Evolutionary conservation across 1,140 invertebrate species (phyloP).

Genomic region (Augochlora pura): DNA sequence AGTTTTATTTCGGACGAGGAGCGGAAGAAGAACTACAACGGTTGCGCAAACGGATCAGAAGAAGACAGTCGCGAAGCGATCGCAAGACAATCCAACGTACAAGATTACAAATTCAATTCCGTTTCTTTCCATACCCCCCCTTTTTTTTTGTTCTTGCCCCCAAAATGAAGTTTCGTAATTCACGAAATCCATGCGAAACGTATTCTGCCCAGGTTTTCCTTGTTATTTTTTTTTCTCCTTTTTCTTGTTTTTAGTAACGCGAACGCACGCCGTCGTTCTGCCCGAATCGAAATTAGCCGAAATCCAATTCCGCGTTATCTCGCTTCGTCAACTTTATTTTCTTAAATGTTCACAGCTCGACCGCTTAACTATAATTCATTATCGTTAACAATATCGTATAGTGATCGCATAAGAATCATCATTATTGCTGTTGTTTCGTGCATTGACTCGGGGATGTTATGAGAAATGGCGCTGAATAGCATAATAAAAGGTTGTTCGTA

Average conservation of each 20-base stretch:
- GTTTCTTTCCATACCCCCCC: background rate
- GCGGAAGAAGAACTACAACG: conserved; percentile 22
- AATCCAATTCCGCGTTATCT: background rate
- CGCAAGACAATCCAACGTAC: too few relatives aligned
- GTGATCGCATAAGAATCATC: conserved; percentile 31
- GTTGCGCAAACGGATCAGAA: background rate
- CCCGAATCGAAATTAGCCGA: too few relatives aligned
- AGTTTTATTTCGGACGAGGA: too few relatives aligned
- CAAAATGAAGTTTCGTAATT: background rate
- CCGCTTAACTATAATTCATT: conserved; percentile 41
- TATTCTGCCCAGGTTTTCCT: background rate
- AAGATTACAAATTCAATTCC: background rate
- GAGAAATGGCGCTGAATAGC: conserved; percentile 59
- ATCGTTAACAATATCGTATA: conserved; percentile 55
- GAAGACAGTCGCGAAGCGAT: conserved; percentile 17
- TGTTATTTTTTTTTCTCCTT: too few relatives aligned
- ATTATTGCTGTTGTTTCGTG: conserved; percentile 67
- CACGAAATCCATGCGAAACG: background rate
- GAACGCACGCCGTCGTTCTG: too few relatives aligned
- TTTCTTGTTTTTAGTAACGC: too few relatives aligned
- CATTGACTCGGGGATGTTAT: conserved; percentile 62
- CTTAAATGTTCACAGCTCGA: conserved; percentile 34
- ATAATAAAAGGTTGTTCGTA: background rate
- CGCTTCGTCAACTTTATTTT: conserved; percentile 20
- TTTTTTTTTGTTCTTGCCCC: too few relatives aligned